Percentiles rank a stretch among this genome's conserved stretches.
Evolutionary conservation across 2,888 invertebrate genomes (phyloP).

Genomic region (Elmis aenea): DNA sequence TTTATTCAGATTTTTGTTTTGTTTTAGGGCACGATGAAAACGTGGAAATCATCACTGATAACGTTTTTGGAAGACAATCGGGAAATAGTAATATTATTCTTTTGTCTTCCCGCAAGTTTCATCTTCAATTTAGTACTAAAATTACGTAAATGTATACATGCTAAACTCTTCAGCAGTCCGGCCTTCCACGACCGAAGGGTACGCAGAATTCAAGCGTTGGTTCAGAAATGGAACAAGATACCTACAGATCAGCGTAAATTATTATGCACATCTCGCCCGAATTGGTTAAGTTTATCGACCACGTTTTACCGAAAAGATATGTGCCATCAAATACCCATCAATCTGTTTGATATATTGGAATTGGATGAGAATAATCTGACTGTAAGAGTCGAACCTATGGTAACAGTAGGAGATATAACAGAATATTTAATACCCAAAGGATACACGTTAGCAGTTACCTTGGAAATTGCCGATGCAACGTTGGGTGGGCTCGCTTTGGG

Average conservation of each 20-base stretch:
- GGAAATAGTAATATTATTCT: slow-evolving; percentile 57
- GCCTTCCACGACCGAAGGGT: slow-evolving; percentile 48
- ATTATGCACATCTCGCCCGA: slow-evolving; percentile 62
- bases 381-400: slow-evolving; percentile 63
- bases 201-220: slow-evolving; percentile 49
- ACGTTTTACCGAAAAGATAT: slow-evolving; percentile 62
- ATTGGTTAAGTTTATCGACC: slow-evolving; percentile 64
- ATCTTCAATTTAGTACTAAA: slow-evolving; percentile 51
- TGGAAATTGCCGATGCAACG: slow-evolving; percentile 65
- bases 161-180: slow-evolving; percentile 42
- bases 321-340: slow-evolving; percentile 59
- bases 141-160: slow-evolving; percentile 42
- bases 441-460: slow-evolving; percentile 62
- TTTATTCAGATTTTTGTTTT: too few species aligned
- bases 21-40: slow-evolving; percentile 11
- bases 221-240: slow-evolving; percentile 52
- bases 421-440: slow-evolving; percentile 59
- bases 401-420: slow-evolving; percentile 62
- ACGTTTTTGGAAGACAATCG: slow-evolving; percentile 58
- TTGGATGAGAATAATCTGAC: slow-evolving; percentile 55
- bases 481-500: slow-evolving; percentile 65
- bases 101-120: slow-evolving; percentile 65
- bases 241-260: slow-evolving; percentile 49
- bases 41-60: slow-evolving; percentile 42
- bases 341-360: slow-evolving; percentile 57